Conservation (phyloP, 2,888 invertebrate genomes). For the Andrena chrysosceles region DNA sequence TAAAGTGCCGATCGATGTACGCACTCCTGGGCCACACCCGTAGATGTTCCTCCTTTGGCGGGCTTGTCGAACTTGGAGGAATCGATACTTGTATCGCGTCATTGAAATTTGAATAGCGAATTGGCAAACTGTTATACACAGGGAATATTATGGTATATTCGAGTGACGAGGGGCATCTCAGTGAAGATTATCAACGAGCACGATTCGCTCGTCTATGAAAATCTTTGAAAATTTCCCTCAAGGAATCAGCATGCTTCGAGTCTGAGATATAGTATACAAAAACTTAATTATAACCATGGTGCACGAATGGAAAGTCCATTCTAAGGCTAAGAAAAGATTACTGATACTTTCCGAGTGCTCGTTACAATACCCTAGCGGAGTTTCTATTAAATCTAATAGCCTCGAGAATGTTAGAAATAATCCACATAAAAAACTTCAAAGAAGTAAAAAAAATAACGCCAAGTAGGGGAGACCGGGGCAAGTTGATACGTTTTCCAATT, state of each 20-base stretch:
- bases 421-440: no score
- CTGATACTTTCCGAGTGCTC: no score
- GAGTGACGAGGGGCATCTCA: not conserved
- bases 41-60: conserved; percentile 69
- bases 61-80: conserved; percentile 68
- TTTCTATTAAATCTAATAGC: not conserved
- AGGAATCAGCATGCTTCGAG: no score
- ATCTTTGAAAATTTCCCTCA: not conserved
- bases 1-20: conserved; percentile 75
- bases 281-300: no score
- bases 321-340: no score
- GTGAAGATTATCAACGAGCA: not conserved
- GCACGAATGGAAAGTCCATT: no score
- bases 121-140: conserved; percentile 18
- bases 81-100: conserved; percentile 69
- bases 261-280: no score
- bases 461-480: no score
- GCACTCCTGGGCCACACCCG: conserved; percentile 74
- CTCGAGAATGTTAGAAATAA: no score
- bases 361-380: no score
- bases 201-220: not conserved
- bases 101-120: conserved; percentile 53
- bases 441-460: no score
- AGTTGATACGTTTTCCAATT: no score
- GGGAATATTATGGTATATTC: conserved; percentile 16